These are phyloP conservation scores for Philopotamus ludificatus DNA, from an alignment of 1,140 invertebrate species.

Conservation along the genomic window DNA sequence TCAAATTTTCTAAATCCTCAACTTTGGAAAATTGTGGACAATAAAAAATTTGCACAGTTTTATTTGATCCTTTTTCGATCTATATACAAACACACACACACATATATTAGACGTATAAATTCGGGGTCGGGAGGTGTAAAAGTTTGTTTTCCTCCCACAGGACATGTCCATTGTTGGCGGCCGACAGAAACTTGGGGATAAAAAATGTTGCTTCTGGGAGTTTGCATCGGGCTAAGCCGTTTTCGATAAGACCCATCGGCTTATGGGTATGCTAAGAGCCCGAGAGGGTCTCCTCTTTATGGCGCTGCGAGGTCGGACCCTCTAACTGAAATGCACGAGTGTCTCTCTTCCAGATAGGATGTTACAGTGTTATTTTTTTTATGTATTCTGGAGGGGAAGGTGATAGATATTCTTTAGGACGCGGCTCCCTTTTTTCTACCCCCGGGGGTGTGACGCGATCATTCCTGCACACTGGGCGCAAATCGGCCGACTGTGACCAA, in stretches of 20 bases:
- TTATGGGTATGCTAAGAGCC: constrained; percentile 40
- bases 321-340: constrained; percentile 15
- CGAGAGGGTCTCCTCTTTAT: constrained; percentile 16
- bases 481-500: too few species aligned
- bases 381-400: constrained; percentile 39
- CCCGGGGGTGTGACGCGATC: constrained; percentile 38
- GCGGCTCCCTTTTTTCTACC: constrained; percentile 30
- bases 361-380: constrained; percentile 41
- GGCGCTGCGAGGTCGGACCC: neutral
- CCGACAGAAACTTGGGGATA: constrained; percentile 30
- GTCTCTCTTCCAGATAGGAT: constrained; percentile 22
- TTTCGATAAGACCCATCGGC: constrained; percentile 41
- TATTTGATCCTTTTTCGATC: too few species aligned
- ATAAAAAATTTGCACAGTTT: too few species aligned
- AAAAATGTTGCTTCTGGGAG: constrained; percentile 43
- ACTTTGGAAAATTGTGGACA: too few species aligned
- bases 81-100: too few species aligned
- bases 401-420: constrained; percentile 42
- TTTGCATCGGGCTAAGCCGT: constrained; percentile 42
- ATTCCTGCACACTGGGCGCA: too few species aligned
- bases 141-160: constrained; percentile 35
- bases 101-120: too few species aligned
- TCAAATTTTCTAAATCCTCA: too few species aligned
- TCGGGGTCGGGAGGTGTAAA: neutral
- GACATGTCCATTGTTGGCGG: constrained; percentile 37